Evolutionary conservation across 2,888 invertebrate species (phyloP).

Genomic region (Crepidodera aurea): DNA sequence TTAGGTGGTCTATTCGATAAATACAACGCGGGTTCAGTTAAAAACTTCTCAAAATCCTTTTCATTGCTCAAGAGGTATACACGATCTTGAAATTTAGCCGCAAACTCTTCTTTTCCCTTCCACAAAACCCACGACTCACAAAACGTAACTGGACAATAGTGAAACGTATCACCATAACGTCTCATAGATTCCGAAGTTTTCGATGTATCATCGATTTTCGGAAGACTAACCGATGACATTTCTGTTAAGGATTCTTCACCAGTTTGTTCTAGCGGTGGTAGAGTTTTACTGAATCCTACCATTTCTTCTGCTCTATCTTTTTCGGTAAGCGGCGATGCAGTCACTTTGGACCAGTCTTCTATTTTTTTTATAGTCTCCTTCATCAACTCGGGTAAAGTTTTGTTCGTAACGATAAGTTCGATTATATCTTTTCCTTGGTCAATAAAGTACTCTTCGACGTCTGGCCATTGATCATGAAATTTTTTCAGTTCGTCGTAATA

Average conservation of each 20-base stretch:
- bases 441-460: slow-evolving; percentile 46
- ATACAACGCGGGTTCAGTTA: slow-evolving; percentile 64
- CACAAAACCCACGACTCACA: slow-evolving; percentile 65
- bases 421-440: slow-evolving; percentile 42
- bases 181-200: slow-evolving; percentile 9
- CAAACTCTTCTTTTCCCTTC: slow-evolving; percentile 68
- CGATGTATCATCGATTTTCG: background rate
- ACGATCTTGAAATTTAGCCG: slow-evolving; percentile 65
- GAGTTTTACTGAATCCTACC: slow-evolving; percentile 60
- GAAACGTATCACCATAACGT: slow-evolving; percentile 66
- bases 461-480: slow-evolving; percentile 46
- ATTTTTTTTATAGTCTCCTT: slow-evolving; percentile 52
- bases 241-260: slow-evolving; percentile 47
- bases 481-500: slow-evolving; percentile 42
- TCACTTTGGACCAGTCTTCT: slow-evolving; percentile 57
- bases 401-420: slow-evolving; percentile 49
- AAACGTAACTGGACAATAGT: slow-evolving; percentile 70
- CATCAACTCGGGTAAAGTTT: slow-evolving; percentile 50
- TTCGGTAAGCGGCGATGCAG: slow-evolving; percentile 62
- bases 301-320: slow-evolving; percentile 63
- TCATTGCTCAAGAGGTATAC: slow-evolving; percentile 65
- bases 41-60: slow-evolving; percentile 63
- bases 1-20: slow-evolving; percentile 50
- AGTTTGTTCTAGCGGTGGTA: slow-evolving; percentile 59
- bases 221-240: background rate